phyloP scores from a whole-genome alignment of 2,797 vertebrate genomes.

The Helarctos malayanus region DNA sequence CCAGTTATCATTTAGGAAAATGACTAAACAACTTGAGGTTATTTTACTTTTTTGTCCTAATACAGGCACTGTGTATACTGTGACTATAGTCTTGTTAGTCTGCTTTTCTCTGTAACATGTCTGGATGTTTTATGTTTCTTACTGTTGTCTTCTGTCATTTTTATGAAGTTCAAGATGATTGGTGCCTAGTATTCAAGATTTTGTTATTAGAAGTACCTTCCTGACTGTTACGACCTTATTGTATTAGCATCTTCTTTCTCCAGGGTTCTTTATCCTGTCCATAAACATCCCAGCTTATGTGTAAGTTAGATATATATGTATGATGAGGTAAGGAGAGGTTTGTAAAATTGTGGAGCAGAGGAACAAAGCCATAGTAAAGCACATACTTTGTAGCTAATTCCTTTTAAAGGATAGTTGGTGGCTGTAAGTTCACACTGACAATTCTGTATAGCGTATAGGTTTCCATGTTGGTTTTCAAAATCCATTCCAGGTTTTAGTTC shows the following conservation, averaged over 20 bases:
- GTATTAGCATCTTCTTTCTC: slow-evolving; percentile 4
- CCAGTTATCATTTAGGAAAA: slow-evolving; percentile 14
- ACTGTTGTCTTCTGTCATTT: slow-evolving; percentile 38
- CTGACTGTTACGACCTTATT: background rate
- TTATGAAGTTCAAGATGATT: slow-evolving; percentile 43
- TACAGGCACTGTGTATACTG: background rate
- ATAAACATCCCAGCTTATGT: background rate
- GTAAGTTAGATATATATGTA: background rate
- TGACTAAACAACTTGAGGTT: slow-evolving; percentile 30
- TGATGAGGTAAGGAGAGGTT: slow-evolving; percentile 15
- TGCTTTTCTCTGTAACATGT: background rate
- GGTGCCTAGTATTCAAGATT: slow-evolving; percentile 7
- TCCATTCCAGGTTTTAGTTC: slow-evolving; percentile 11
- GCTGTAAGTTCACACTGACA: background rate
- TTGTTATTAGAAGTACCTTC: slow-evolving; percentile 38
- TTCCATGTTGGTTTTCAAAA: slow-evolving; percentile 10
- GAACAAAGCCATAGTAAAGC: background rate
- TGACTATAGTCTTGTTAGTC: background rate
- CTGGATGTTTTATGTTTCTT: slow-evolving; percentile 47
- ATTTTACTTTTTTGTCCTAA: slow-evolving; percentile 9
- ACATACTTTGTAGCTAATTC: slow-evolving; percentile 17
- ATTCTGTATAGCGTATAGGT: background rate
- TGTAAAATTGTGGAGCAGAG: background rate
- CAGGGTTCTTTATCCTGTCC: background rate
- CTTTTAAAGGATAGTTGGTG: background rate